These are phyloP conservation scores for Nautilus pompilius DNA, from an alignment of 1,140 invertebrate species.

Conservation along the genomic window DNA sequence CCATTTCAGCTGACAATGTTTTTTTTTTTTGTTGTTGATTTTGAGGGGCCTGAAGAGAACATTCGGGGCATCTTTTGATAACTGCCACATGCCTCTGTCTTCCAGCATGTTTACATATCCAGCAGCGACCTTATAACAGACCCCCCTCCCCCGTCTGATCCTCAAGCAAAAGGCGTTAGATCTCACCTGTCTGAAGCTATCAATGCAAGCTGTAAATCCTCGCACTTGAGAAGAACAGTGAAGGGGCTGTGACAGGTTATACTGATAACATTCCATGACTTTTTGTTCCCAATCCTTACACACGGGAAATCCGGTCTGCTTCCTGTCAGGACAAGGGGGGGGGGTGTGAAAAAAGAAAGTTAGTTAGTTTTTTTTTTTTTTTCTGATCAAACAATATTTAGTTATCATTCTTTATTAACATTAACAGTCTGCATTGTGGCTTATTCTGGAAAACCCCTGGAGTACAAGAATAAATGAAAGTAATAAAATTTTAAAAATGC, in stretches of 20 bases:
- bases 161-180: not conserved
- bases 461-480: not conserved
- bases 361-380: not conserved
- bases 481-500: not conserved
- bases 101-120: too few species aligned
- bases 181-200: slow-evolving; percentile 36
- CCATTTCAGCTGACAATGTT: too few species aligned
- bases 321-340: slow-evolving; percentile 18
- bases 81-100: too few species aligned
- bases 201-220: slow-evolving; percentile 48
- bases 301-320: slow-evolving; percentile 36
- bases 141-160: too few species aligned
- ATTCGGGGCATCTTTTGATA: too few species aligned
- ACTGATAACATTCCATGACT: slow-evolving; percentile 46
- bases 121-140: too few species aligned
- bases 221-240: slow-evolving; percentile 43
- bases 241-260: slow-evolving; percentile 34
- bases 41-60: too few species aligned
- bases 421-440: not conserved
- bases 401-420: too few species aligned
- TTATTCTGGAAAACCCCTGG: not conserved
- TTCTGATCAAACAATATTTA: too few species aligned
- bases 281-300: slow-evolving; percentile 41
- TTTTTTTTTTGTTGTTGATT: too few species aligned
- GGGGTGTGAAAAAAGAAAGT: not conserved